These are phyloP conservation scores for Caenorhabditis tropicalis DNA, from an alignment of 1,140 invertebrate species.

Conservation along the genomic window DNA sequence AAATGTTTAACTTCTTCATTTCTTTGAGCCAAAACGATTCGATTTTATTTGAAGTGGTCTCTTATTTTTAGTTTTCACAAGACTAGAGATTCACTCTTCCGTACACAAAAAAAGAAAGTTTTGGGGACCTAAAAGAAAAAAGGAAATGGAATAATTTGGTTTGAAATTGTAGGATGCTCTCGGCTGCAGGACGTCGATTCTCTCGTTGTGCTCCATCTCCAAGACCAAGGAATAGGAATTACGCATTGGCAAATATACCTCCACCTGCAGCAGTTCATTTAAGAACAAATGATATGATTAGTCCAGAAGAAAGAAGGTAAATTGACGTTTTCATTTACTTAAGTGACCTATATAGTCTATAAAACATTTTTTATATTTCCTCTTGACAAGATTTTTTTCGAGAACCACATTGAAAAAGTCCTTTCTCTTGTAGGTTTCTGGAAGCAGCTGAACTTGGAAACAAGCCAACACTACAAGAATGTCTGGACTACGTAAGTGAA, in stretches of 20 bases:
- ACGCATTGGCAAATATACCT: conserved; percentile 53
- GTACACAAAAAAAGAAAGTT: not conserved
- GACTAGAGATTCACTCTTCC: not conserved
- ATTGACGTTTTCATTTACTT: not conserved
- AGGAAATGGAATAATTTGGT: conserved; percentile 30
- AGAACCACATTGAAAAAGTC: too few species aligned
- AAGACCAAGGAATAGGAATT: conserved; percentile 52
- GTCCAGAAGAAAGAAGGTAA: conserved; percentile 72
- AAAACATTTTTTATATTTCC: too few species aligned
- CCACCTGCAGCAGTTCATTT: conserved; percentile 58
- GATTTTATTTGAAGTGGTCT: not conserved
- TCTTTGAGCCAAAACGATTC: not conserved
- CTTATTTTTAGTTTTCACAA: not conserved
- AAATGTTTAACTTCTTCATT: not conserved
- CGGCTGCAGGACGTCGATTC: conserved; percentile 41
- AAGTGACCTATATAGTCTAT: too few species aligned
- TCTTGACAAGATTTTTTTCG: not conserved
- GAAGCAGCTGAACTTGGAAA: conserved; percentile 77
- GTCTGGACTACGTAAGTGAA: conserved; percentile 71
- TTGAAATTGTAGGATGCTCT: conserved; percentile 50
- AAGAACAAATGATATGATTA: conserved; percentile 59
- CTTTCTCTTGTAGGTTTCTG: conserved; percentile 74
- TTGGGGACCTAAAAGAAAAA: not conserved
- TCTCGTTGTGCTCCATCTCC: conserved; percentile 51
- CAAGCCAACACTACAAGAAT: conserved; percentile 75